Base-by-base conservation (phyloP, 1,140 invertebrate species). In the Hylaeus volcanicus region DNA sequence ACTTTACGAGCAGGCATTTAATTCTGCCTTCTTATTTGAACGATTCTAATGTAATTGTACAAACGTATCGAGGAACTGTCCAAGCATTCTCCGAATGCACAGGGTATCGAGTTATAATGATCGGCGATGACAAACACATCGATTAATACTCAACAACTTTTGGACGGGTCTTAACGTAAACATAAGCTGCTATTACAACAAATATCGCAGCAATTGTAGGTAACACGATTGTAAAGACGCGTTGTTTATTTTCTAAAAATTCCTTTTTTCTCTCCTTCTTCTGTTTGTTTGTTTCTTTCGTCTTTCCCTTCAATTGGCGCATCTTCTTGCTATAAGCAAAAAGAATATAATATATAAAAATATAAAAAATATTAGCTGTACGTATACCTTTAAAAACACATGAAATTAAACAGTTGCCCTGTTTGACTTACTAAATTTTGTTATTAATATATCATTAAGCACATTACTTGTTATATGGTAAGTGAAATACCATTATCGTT, bases 281-380 rank as follows among this genome's bases (percentile, higher is more conserved):
- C 90, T 98, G 96, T 91, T 96, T 96, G n/a, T 95, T 95, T 0
- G 96, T 96, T 93, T 97, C 96, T 93, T 97, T 97, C 45, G 95
- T 95, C 92, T 96, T 96, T 72, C 96, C 96, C 91, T 97, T 97
- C 41, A 97, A 93, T 88, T 97, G 96, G 68, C 96, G 94, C 97
- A 97, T 97, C 81, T 90, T 89, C 15, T 56, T 71, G 39, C 83
- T 85, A 43, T 1, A 85, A 86, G 65, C 0, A 45, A 80, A 60
- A 51, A 37, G 37, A 14, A 11, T 5, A 56, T 8, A 9, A 2
- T 61, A 1, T 48, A 4, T 5, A 63, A 63, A 9, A 51, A 51
- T 51, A 51, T 51, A 11, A 51, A 2, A 51, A 9, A 51, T 11
- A 51, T 11, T 51, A 26, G 26, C 26, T 26, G 26, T 26, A 26